phyloP scores from a whole-genome alignment of 2,888 invertebrate species.

The Drosophila tripunctata region DNA sequence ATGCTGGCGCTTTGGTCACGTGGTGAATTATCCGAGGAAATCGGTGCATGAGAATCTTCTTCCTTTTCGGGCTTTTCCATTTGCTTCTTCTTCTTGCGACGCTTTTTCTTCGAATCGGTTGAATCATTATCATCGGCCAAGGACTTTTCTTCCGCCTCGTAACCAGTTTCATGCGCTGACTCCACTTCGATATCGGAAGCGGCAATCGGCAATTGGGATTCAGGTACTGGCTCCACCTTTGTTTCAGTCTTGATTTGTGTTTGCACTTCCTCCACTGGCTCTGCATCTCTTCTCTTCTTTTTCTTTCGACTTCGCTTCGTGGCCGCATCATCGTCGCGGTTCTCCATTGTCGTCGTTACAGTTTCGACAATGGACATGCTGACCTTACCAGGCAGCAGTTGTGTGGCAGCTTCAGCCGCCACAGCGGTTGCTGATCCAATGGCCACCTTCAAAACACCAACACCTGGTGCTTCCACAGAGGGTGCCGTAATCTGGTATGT shows the following conservation, averaged over 20 bases:
- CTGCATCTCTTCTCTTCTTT: slow-evolving; percentile 86
- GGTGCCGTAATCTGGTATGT: slow-evolving; percentile 81
- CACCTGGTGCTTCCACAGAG: slow-evolving; percentile 83
- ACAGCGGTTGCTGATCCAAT: slow-evolving; percentile 49
- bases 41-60: slow-evolving; percentile 84
- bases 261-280: slow-evolving; percentile 32
- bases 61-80: slow-evolving; percentile 73
- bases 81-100: slow-evolving; percentile 86
- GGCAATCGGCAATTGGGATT: slow-evolving; percentile 81
- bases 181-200: slow-evolving; percentile 74
- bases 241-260: slow-evolving; percentile 33
- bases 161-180: slow-evolving; percentile 86
- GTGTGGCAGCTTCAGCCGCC: slow-evolving; percentile 17
- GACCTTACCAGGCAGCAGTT: slow-evolving; percentile 68
- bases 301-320: slow-evolving; percentile 87
- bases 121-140: slow-evolving; percentile 84
- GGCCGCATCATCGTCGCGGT: slow-evolving; percentile 84
- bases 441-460: slow-evolving; percentile 79
- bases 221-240: slow-evolving; percentile 27
- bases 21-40: slow-evolving; percentile 84
- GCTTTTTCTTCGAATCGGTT: slow-evolving; percentile 80
- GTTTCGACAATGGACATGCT: slow-evolving; percentile 83
- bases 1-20: slow-evolving; percentile 78
- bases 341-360: slow-evolving; percentile 52
- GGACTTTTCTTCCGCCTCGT: slow-evolving; percentile 88